Evolutionary conservation across 2,797 vertebrate genomes (phyloP).

Genomic region (Oceanodroma leucorhoa): DNA sequence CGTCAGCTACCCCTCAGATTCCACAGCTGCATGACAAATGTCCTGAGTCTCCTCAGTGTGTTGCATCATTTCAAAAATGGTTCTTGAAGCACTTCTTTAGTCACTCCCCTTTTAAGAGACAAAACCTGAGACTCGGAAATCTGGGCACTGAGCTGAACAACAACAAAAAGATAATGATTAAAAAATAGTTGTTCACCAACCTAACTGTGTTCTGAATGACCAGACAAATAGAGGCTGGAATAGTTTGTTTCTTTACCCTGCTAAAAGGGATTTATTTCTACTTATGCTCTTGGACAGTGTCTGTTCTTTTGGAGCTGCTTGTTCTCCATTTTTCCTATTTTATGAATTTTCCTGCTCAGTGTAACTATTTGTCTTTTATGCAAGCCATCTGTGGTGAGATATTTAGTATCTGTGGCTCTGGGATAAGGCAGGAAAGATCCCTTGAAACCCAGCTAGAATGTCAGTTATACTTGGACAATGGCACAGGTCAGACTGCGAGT

Average conservation of each 20-base stretch:
- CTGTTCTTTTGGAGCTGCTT: background rate
- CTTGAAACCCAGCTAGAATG: background rate
- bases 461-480: background rate
- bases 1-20: background rate
- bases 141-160: background rate
- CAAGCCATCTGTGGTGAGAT: background rate
- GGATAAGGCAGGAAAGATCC: background rate
- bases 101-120: background rate
- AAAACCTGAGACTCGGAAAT: background rate
- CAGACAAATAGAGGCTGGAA: background rate
- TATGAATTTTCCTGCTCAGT: background rate
- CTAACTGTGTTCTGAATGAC: background rate
- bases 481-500: background rate
- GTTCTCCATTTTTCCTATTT: background rate
- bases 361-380: background rate
- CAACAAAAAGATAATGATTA: background rate
- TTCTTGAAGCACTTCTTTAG: background rate
- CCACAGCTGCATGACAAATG: background rate
- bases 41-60: background rate
- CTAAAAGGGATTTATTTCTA: background rate
- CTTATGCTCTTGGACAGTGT: background rate
- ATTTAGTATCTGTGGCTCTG: background rate
- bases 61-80: background rate
- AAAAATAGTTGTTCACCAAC: background rate
- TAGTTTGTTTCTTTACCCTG: background rate